phyloP scores from a whole-genome alignment of 2,888 invertebrate genomes.

The Lacanobia oleracea region DNA sequence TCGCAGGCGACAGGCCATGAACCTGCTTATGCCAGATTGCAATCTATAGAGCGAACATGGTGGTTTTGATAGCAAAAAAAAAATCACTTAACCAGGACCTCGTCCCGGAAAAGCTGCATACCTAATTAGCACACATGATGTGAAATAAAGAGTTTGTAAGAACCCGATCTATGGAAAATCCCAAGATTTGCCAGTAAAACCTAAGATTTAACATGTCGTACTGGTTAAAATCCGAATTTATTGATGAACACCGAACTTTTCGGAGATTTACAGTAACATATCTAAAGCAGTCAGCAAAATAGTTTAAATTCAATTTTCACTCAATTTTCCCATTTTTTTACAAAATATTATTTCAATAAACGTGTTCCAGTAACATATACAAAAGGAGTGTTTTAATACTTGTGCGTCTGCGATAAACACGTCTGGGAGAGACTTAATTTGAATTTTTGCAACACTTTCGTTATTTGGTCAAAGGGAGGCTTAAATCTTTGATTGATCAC shows the following conservation, averaged over 20 bases:
- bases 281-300: no score
- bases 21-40: slow-evolving; percentile 16
- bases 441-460: slow-evolving; percentile 76
- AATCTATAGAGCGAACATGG: slow-evolving; percentile 13
- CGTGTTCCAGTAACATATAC: not conserved
- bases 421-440: slow-evolving; percentile 77
- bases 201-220: no score
- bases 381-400: slow-evolving; percentile 73
- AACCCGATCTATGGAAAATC: no score
- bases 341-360: slow-evolving; percentile 1
- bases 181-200: no score
- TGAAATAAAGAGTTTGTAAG: no score
- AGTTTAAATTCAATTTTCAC: slow-evolving; percentile 6
- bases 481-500: slow-evolving; percentile 81
- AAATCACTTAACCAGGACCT: not conserved
- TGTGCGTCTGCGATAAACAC: slow-evolving; percentile 75
- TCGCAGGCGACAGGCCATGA: slow-evolving; percentile 26
- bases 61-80: not conserved
- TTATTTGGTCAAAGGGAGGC: slow-evolving; percentile 73
- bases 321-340: not conserved
- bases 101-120: not conserved
- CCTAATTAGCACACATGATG: not conserved
- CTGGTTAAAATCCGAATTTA: no score
- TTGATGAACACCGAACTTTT: no score
- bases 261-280: no score